These are phyloP conservation scores for Oxytorus armatus DNA, from an alignment of 2,888 invertebrate genomes.

Conservation along the genomic window DNA sequence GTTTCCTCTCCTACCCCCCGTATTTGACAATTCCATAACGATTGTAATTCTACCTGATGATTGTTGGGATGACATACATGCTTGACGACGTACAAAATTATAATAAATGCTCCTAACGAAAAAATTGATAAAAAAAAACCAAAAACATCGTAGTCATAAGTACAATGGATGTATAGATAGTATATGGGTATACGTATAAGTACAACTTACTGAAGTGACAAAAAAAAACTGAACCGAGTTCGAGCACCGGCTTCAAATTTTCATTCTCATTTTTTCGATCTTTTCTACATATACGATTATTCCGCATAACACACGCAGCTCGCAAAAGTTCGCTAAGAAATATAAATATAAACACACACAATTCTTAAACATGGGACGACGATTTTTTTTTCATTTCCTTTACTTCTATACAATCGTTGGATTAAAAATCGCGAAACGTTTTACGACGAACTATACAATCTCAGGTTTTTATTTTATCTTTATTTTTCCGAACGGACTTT, in stretches of 20 bases:
- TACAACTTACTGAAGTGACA: slow-evolving; percentile 29
- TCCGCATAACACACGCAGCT: slow-evolving; percentile 17
- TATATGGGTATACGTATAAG: slow-evolving; percentile 41
- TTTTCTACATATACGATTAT: background rate
- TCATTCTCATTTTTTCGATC: slow-evolving; percentile 4
- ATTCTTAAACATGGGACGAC: slow-evolving; percentile 42
- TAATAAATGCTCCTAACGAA: slow-evolving; percentile 43
- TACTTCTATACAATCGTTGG: slow-evolving; percentile 21
- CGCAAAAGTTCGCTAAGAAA: slow-evolving; percentile 35
- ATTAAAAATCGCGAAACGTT: slow-evolving; percentile 32
- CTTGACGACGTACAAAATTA: slow-evolving; percentile 36
- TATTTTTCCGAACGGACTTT: slow-evolving; percentile 57
- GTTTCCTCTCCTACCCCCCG: no score
- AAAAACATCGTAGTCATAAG: slow-evolving; percentile 23
- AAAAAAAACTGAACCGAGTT: slow-evolving; percentile 40
- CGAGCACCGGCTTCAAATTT: slow-evolving; percentile 40
- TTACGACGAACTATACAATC: slow-evolving; percentile 37
- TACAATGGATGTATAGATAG: slow-evolving; percentile 44
- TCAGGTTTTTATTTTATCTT: slow-evolving; percentile 23
- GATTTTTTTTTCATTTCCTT: slow-evolving; percentile 5
- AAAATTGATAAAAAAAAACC: slow-evolving; percentile 24
- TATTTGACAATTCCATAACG: slow-evolving; percentile 51
- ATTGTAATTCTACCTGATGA: slow-evolving; percentile 36
- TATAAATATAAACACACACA: slow-evolving; percentile 62
- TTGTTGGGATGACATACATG: slow-evolving; percentile 34